Evolutionary conservation across 2,888 invertebrate species (phyloP), one percentile per base, ranked within the genome.

Genomic region (Ischnus inquisitorius): DNA sequence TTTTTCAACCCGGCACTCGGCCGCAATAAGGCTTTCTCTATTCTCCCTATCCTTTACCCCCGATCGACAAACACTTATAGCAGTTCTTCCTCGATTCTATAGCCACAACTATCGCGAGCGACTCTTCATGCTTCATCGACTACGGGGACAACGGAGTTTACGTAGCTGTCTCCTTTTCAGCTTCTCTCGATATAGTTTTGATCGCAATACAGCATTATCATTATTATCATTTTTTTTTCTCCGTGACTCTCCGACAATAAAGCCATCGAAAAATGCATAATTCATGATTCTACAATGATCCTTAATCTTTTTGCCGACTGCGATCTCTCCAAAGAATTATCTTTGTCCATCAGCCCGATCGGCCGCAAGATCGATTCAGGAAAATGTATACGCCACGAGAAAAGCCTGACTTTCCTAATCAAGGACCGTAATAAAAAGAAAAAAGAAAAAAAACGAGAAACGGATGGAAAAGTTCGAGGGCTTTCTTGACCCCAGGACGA

Each of bases 71-170:
- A 25, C 68, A 41, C 12, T 19, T 65, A 22, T 77, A 54, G 41
- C 54, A 79, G 34, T 74, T 83, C 43, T 75, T 76, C 64, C 76
- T 79, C 79, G 79, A 71, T 72, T 79, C 69, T 60, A 62, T 67
- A 60, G 72, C 46, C 46, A 12, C 41, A 65, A 14, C 43, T 74
- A 48, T 25, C 16, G 19, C 39, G 41, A 25, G 68, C 74, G 74
- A 68, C 57, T 46, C 79, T 75, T 64, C 68, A 68, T 54, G 83
- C 71, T 83, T 75, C 79, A 74, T 76, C 79, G 83, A 67, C 25
- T 75, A 34, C 69, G 51, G 75, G 75, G 64, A 79, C 60, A 60
- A 60, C 60, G 60, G 60, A 22, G 60, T 25, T 71, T 54, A 51
- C n/a, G 34, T 60, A 41, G 57, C 28, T 12, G 54, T 54, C 54